A percentile compares a stretch with the other conserved stretches of the same genome.
Evolutionary conservation across 2,797 vertebrate species (phyloP).

Genomic region (Loris lydekkerianus): DNA sequence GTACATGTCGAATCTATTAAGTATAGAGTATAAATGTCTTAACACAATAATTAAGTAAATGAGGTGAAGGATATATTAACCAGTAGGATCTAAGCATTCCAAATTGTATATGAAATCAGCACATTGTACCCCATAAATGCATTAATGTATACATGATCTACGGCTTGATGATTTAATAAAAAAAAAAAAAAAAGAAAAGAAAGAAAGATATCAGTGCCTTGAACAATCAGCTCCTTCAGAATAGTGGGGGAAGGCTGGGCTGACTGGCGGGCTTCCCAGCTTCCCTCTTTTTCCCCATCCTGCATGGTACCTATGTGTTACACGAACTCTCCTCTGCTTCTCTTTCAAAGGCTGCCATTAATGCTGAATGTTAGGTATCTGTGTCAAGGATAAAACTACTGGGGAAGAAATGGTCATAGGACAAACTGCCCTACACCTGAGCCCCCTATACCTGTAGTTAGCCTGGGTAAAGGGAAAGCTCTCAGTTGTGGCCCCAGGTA

Average conservation of each 20-base stretch:
- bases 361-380: background rate
- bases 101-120: no score
- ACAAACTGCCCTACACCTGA: background rate
- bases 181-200: no score
- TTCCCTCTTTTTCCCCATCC: background rate
- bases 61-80: no score
- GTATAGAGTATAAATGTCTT: no score
- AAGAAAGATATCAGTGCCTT: background rate
- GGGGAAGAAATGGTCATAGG: background rate
- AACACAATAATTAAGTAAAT: no score
- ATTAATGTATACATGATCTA: no score
- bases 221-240: background rate
- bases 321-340: background rate
- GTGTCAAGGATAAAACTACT: background rate
- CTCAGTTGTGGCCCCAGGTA: background rate
- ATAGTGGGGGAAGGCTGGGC: background rate
- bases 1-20: no score
- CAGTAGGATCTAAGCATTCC: no score
- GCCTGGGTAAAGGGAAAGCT: background rate
- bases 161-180: no score
- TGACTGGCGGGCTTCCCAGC: background rate
- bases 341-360: background rate
- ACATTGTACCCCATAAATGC: no score
- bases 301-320: background rate
- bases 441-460: no score